These are phyloP conservation scores for Callyntrura sp. DNA, from an alignment of 2,888 invertebrate genomes.

Conservation along the genomic window DNA sequence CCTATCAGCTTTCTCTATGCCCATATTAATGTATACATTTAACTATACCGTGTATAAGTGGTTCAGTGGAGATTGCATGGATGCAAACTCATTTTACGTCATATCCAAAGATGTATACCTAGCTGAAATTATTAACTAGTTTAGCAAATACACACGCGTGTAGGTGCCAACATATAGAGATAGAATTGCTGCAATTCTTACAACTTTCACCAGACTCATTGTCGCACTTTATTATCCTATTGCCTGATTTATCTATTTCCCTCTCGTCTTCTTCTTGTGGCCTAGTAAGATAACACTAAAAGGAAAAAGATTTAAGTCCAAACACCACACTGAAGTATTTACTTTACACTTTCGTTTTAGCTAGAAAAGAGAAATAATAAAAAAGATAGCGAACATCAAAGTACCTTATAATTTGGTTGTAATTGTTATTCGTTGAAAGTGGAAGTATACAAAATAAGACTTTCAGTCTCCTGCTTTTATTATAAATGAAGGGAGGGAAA, in stretches of 20 bases:
- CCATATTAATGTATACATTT: too few relatives aligned
- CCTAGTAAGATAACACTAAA: slow-evolving; percentile 58
- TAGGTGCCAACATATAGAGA: not conserved
- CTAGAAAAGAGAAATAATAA: slow-evolving; percentile 14
- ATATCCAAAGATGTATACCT: not conserved
- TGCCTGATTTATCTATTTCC: not conserved
- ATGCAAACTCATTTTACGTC: too few relatives aligned
- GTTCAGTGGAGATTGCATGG: too few relatives aligned
- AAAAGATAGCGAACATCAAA: slow-evolving; percentile 7
- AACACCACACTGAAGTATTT: slow-evolving; percentile 59
- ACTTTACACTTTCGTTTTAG: not conserved
- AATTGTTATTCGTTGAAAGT: slow-evolving; percentile 57
- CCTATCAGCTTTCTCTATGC: too few relatives aligned
- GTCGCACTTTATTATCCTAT: slow-evolving; percentile 16
- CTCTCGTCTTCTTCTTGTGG: not conserved
- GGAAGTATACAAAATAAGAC: slow-evolving; percentile 16
- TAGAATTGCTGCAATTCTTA: slow-evolving; percentile 7
- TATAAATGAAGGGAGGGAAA: slow-evolving; percentile 20
- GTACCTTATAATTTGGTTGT: slow-evolving; percentile 20
- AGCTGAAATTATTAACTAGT: not conserved
- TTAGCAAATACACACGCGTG: not conserved
- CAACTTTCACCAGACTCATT: slow-evolving; percentile 52
- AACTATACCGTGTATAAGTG: too few relatives aligned
- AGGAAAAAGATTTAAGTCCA: slow-evolving; percentile 72
- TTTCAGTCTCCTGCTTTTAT: not conserved